These are phyloP conservation scores for Azorinus chamasolen DNA, from an alignment of 2,888 invertebrate species.

Conservation along the genomic window DNA sequence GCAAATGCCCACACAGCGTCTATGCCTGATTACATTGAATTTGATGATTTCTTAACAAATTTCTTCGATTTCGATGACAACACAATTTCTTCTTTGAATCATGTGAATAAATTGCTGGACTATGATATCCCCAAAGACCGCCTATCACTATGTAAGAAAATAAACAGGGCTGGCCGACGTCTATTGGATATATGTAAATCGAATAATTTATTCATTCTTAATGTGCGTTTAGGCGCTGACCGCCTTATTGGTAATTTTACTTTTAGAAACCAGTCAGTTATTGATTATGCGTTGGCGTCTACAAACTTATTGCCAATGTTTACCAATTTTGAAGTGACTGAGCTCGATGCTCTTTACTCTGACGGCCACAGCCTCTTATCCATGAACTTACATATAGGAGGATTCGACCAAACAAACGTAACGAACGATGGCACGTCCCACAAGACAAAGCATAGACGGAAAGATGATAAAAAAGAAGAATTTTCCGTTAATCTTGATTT, in stretches of 20 bases:
- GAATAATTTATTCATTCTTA: no score
- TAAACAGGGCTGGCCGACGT: no score
- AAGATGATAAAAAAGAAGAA: no score
- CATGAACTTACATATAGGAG: not conserved
- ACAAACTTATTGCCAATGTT: not conserved
- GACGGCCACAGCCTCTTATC: slow-evolving; percentile 23
- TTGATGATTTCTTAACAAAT: slow-evolving; percentile 8
- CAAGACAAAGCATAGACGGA: no score
- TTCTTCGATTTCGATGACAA: slow-evolving; percentile 12
- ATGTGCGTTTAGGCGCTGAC: no score
- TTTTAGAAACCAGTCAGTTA: slow-evolving; percentile 7
- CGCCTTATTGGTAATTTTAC: slow-evolving; percentile 1
- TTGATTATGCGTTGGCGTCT: slow-evolving; percentile 15
- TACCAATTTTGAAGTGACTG: slow-evolving; percentile 5
- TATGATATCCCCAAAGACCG: no score
- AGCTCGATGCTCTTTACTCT: slow-evolving; percentile 22
- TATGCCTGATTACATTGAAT: slow-evolving; percentile 7
- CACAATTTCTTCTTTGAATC: not conserved
- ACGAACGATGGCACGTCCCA: no score
- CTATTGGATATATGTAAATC: no score
- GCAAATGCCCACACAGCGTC: not conserved
- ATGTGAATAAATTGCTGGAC: no score
- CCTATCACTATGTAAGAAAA: no score
- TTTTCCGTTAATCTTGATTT: no score
- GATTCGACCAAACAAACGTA: no score